A percentile compares a stretch with the other conserved stretches of the same genome.
Conservation (phyloP, 2,797 vertebrate species). For the Pseudocheirus occidentalis region DNA sequence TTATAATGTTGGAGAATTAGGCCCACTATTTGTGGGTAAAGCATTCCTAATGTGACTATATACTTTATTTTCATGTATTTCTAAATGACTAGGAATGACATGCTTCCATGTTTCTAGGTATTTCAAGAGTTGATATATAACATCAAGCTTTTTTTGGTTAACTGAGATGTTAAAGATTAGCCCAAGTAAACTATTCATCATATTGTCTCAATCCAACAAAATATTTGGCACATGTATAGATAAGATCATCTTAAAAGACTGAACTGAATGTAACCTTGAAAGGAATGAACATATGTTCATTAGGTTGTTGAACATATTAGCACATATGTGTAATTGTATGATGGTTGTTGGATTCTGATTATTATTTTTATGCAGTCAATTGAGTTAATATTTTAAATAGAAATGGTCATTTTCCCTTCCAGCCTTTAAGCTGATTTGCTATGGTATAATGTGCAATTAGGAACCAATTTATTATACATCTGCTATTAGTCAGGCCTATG, state of each 20-base stretch:
- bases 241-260: constrained; percentile 77
- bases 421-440: constrained; percentile 72
- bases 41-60: constrained; percentile 40
- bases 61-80: constrained; percentile 72
- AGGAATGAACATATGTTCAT: constrained; percentile 78
- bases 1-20: neutral
- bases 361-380: constrained; percentile 82
- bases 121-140: constrained; percentile 71
- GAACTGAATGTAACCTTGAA: constrained; percentile 82
- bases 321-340: no score
- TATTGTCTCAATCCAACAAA: constrained; percentile 69
- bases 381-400: constrained; percentile 75
- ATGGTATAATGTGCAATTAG: constrained; percentile 77
- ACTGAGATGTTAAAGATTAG: constrained; percentile 65
- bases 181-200: constrained; percentile 23
- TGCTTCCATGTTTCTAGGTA: constrained; percentile 57
- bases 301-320: no score
- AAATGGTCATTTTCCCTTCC: constrained; percentile 71
- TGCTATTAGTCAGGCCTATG: constrained; percentile 80
- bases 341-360: constrained; percentile 67
- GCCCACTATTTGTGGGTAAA: constrained; percentile 60
- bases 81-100: constrained; percentile 59
- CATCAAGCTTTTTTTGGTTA: constrained; percentile 62
- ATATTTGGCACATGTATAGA: constrained; percentile 67
- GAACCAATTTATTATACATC: constrained; percentile 79